Base-by-base conservation (phyloP, 2,888 invertebrate genomes). In the Drosophila mulleri region DNA sequence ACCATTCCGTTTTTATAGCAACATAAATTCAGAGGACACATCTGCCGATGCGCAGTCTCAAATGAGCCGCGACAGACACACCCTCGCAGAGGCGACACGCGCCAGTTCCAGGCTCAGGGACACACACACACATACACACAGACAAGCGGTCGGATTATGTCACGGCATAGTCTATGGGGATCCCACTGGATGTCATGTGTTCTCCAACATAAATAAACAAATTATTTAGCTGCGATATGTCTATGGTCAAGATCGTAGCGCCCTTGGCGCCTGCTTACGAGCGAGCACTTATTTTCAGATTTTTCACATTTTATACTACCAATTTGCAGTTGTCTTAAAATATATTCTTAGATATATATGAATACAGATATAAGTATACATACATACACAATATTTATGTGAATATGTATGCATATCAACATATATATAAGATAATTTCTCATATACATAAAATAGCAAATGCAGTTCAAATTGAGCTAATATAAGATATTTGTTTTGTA, bases 21-120 rank as follows among this genome's bases (percentile, higher is more conserved):
- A 70, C 80, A 88, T 85, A 88, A 84, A 84, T 83, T 85, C 73
- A 66, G 72, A 67, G 67, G 72, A 88, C 67, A 56, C 65, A 64
- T 58, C 57, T 70, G 74, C 44, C 58, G 70, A 77, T 61, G 78
- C 76, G 63, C 69, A 69, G 44, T 66, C 45, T 66, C 64, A 45
- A 82, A 72, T 78, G 80, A 80, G 73, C 64, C 78, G 69, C 45
- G 29, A 64, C 68, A 62, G 66, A 50, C 78, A 70, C 79, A 70
- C 75, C 70, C 62, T 39, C 64, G 20, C 42, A 39, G 35, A 32
- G 32, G 44, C 60, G 67, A 57, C 75, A 75, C 75, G 68, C 74
- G 63, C 50, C 61, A 62, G 26, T 44, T 71, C 67, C 61, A 69
- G 62, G 69, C 62, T 54, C 69, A 70, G 57, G 74, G 60, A 60